Evolutionary conservation across 37 sponge, comb jelly and placozoan genomes (phyloP), one percentile per base, ranked within the genome.

Genomic region (Halichondria panicea): DNA sequence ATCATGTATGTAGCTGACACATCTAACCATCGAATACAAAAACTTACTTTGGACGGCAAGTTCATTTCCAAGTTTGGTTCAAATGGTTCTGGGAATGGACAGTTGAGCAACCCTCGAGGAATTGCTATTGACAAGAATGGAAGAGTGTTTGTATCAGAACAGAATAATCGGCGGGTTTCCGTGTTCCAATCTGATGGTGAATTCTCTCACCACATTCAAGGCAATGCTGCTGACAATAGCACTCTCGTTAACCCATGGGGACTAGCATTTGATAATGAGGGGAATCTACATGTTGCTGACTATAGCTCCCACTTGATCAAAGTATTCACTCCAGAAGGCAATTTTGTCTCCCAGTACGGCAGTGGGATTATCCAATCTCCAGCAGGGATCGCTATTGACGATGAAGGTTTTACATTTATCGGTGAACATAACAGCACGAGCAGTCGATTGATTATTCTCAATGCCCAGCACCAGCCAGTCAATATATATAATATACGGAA

Each of bases 161-260:
- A 27, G 13, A 37, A 38, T 46, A 82, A 82, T 39, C n/a, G 66
- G 9, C 18, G 75, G 11, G 56, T 82, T 25, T 54, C 50, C 11
- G 74, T 82, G 0, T 74, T 82, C 46, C 22, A 55, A 24, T 27
- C 67, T 56, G 75, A 82, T 65, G 83, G 83, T 35, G 55, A 56
- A 4, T 73, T 74, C 38, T 42, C 32, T 43, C 25, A 35, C 53
- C 24, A 35, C 41, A 74, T 82, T 34, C n/a, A n/a, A n/a, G n/a
- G n/a, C n/a, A n/a, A n/a, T n/a, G n/a, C n/a, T n/a, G n/a, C n/a
- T n/a, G n/a, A n/a, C n/a, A n/a, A n/a, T n/a, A n/a, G n/a, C n/a
- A n/a, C n/a, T n/a, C n/a, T n/a, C n/a, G n/a, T n/a, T n/a, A 58
- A 66, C 45, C 85, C 85, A 4, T 77, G 78, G 77, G 85, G 78